Conservation (phyloP, 2,888 invertebrate species). For the Cheilosia variabilis region DNA sequence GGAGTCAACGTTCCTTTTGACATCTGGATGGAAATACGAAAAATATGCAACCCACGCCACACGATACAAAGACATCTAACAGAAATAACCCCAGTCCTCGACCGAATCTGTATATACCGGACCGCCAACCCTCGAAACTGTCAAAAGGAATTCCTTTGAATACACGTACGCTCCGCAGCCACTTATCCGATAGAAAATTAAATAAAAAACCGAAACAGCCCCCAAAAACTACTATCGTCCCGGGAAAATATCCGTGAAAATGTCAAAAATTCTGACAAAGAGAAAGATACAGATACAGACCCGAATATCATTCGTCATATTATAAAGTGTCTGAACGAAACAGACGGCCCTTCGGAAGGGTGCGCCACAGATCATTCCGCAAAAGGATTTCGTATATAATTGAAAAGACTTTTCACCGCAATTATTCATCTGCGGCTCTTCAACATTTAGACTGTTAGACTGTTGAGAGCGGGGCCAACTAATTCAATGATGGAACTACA, state of each 20-base stretch:
- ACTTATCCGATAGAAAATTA: conserved; percentile 24
- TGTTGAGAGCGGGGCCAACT: conserved; percentile 18
- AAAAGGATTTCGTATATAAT: conserved; percentile 50
- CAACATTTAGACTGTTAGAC: conserved; percentile 25
- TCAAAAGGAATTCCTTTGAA: conserved; percentile 73
- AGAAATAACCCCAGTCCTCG: conserved; percentile 48
- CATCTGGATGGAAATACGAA: conserved; percentile 42
- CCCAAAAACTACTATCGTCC: conserved; percentile 60
- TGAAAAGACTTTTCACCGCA: conserved; percentile 70
- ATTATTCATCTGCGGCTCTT: conserved; percentile 62
- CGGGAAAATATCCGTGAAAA: conserved; percentile 71
- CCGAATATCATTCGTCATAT: conserved; percentile 66
- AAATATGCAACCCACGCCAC: conserved; percentile 41
- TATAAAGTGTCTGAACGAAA: conserved; percentile 22
- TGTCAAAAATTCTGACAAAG: conserved; percentile 73
- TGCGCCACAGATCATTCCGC: background rate
- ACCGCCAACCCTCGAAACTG: conserved; percentile 67
- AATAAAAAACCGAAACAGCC: conserved; percentile 44
- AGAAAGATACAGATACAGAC: conserved; percentile 21
- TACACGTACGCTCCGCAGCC: background rate
- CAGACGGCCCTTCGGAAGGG: conserved; percentile 38
- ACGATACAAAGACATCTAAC: conserved; percentile 38
- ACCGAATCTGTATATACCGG: conserved; percentile 41
- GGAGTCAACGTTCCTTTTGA: conserved; percentile 43
- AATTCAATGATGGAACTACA: conserved; percentile 59